phyloP scores from a whole-genome alignment of 2,888 invertebrate genomes.

The Xestia sexstrigata region DNA sequence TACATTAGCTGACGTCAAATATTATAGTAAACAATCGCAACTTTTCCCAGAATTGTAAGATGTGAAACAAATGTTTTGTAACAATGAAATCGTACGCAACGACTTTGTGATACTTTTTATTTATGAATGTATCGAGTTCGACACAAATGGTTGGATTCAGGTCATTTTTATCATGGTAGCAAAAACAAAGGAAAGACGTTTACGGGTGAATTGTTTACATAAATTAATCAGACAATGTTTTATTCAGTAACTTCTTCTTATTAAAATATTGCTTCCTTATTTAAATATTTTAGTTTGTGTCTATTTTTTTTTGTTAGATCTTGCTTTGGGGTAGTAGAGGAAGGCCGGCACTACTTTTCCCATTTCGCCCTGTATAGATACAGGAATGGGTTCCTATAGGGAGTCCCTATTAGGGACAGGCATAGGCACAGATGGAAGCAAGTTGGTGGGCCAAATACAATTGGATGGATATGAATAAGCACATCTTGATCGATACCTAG shows the following conservation, averaged over 20 bases:
- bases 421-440: neutral
- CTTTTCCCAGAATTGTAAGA: neutral
- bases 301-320: neutral
- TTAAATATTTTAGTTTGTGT: neutral
- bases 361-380: neutral
- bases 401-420: neutral
- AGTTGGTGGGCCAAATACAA: neutral
- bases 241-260: neutral
- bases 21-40: neutral
- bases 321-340: neutral
- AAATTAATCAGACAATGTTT: conserved; percentile 7
- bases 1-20: neutral
- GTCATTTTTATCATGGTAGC: conserved; percentile 23
- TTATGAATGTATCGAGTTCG: conserved; percentile 13
- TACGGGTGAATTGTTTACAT: conserved; percentile 8
- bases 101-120: conserved; percentile 8
- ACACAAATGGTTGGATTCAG: conserved; percentile 19
- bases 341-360: neutral
- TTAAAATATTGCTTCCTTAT: too few relatives aligned
- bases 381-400: too few relatives aligned
- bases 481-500: neutral
- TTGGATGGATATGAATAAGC: neutral
- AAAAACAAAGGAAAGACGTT: conserved; percentile 30
- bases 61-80: neutral
- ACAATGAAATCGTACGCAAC: conserved; percentile 5